Conservation (phyloP, 2,113 vertebrate species). For the Macroglossus sobrinus region DNA sequence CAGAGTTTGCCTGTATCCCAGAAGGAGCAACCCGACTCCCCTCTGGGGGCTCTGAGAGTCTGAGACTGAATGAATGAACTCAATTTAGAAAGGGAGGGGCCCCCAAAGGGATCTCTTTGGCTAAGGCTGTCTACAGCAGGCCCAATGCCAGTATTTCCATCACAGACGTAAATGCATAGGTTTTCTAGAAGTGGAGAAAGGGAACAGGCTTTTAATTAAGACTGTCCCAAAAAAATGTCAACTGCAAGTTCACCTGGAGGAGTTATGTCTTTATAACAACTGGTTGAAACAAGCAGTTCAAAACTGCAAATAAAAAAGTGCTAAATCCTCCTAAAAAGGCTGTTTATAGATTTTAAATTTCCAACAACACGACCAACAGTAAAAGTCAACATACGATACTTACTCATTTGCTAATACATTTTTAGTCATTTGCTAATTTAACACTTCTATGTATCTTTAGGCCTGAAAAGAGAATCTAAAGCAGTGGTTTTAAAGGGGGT, state of each 20-base stretch:
- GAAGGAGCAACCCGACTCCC: conserved; percentile 42
- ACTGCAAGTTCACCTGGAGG: background rate
- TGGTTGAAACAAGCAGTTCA: conserved; percentile 25
- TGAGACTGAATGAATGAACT: conserved; percentile 72
- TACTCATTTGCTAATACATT: background rate
- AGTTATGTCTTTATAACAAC: background rate
- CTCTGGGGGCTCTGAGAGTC: conserved; percentile 46
- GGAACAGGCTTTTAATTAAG: background rate
- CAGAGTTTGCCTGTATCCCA: conserved; percentile 9
- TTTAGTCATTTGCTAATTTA: conserved; percentile 25
- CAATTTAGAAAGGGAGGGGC: conserved; percentile 71
- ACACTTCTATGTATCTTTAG: background rate
- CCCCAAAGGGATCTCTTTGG: conserved; percentile 64
- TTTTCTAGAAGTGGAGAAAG: background rate
- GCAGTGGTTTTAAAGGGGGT: background rate
- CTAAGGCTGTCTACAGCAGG: conserved; percentile 28
- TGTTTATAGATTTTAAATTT: background rate
- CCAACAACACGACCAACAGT: background rate
- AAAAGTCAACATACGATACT: background rate
- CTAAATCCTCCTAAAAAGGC: background rate
- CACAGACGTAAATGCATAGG: background rate
- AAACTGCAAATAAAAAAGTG: background rate
- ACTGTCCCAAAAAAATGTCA: background rate
- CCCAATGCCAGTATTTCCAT: conserved; percentile 24
- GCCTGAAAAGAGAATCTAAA: background rate